Percentiles rank a stretch among this genome's conserved stretches.
Evolutionary conservation across 2,797 vertebrate genomes (phyloP).

Genomic region (Caiman crocodilus): DNA sequence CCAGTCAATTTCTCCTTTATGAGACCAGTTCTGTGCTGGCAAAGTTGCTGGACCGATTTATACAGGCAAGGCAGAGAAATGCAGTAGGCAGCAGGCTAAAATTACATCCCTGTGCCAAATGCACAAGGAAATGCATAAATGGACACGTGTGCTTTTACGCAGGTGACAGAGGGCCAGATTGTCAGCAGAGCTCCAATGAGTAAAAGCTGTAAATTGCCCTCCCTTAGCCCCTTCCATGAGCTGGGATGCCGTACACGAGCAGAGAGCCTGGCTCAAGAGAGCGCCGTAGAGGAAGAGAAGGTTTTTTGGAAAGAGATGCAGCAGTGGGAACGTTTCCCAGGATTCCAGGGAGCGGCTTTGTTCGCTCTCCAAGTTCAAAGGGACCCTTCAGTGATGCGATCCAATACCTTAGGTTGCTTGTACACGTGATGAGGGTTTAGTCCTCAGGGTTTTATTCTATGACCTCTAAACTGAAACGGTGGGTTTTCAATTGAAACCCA

Average conservation of each 20-base stretch:
- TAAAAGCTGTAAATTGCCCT: background rate
- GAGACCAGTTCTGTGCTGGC: background rate
- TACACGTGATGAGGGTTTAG: no score
- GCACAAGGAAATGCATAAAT: background rate
- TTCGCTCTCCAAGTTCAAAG: background rate
- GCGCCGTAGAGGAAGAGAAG: background rate
- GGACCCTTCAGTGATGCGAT: background rate
- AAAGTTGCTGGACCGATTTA: background rate
- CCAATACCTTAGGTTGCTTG: background rate
- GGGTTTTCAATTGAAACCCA: no score
- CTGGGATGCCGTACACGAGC: background rate
- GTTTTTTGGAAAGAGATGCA: background rate
- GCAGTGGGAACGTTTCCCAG: background rate
- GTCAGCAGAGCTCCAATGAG: background rate
- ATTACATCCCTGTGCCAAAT: background rate
- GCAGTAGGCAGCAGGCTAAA: background rate
- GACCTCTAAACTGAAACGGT: no score
- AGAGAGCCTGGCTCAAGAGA: background rate
- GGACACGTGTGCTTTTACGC: background rate
- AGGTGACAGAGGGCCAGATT: background rate
- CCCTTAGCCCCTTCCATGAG: background rate
- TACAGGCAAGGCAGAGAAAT: background rate
- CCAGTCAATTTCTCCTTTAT: background rate
- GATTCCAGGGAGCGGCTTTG: background rate
- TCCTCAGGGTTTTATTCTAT: no score